Base-by-base conservation (phyloP, 1,140 invertebrate species). In the Drosophila tropicalis region DNA sequence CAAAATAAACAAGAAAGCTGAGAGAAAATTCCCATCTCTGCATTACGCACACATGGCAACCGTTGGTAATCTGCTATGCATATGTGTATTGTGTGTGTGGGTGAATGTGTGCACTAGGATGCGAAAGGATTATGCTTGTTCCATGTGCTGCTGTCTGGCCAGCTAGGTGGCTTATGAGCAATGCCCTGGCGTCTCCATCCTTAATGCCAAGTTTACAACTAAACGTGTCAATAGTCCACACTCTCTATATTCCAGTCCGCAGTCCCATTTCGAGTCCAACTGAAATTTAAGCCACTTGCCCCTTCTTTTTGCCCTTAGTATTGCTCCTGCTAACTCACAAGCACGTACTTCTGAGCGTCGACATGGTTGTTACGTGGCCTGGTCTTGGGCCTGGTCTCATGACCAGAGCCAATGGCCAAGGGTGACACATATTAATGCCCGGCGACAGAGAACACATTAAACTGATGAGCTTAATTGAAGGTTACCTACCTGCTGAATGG, bases 381-480 rank as follows among this genome's bases (percentile, higher is more conserved):
- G 41, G 44, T 54, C 51, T 44, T 12, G 41, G 72, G 51, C 15
- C 36, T 67, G 65, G 19, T 62, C 62, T 19, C 40, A 36, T 40
- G 25, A 5, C 29, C 40, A 22, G n/a, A 6, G 29, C 25, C 44
- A 54, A 17, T 17, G 19, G 40, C 57, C 44, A 54, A 32, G 58
- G 72, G 60, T 76, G 84, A 89, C 70, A 84, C 81, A 89, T 78
- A 89, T 89, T 89, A 89, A 89, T 89, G 80, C 69, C 62, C 62
- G 77, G 80, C 80, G 84, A 81, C 80, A 69, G 84, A 72, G 84
- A 84, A 69, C 77, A 89, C 84, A 87, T 87, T 87, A 89, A 87
- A 84, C 84, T 87, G 84, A 87, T 87, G 84, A 89, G 84, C 84
- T 87, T 87, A 87, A 87, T 87, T 87, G 84, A 77, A 84, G 84